Base-by-base conservation (phyloP, 92 coral and sea anemone genomes). In the Paramuricea clavata region DNA sequence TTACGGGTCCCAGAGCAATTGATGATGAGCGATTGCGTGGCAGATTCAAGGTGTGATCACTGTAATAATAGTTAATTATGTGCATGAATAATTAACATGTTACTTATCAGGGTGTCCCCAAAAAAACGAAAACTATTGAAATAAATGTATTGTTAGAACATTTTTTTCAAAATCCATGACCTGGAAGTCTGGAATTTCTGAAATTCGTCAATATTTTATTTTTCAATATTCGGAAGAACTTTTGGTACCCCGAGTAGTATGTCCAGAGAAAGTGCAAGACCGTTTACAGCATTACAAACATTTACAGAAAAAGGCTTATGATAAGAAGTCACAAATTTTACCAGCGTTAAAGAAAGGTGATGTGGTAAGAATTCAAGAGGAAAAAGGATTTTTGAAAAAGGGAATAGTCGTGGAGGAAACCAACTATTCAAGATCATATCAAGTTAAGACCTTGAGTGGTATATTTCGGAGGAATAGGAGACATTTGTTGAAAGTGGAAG, bases 261-360 rank as follows among this genome's bases (percentile, higher is more conserved):
- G 15, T 17, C 21, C 64, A 2, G 64, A 15, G 7, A 23, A 8
- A 8, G 64, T 56, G 8, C 21, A 56, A 56, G 64, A 16, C 9
- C 26, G 64, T 56, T 56, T 56, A 23, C 23, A 56, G 15, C 1
- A 56, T 13, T 56, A 56, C 15, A 13, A n/a, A 56, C 7, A 56
- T 0, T n/a, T 8, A 23, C 64, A 56, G 26, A 23, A n/a, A 56
- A 56, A 23, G 26, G 8, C 6, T 56, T 56, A 17, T 56, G 26
- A 56, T 21, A 3, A n/a, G 6, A 16, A 13, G 21, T 13, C 64
- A 6, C 8, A 35, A 19, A 44, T 16, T 28, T 70, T 70, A 33
- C 19, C 28, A 70, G 42, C 50, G 3, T 70, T 70, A 36, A 33
- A 70, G n/a, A 21, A 36, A 31, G 76, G 76, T 32, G 76, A 70